Evolutionary conservation across 2,888 invertebrate species (phyloP).

Genomic region (Perdita meconis): DNA sequence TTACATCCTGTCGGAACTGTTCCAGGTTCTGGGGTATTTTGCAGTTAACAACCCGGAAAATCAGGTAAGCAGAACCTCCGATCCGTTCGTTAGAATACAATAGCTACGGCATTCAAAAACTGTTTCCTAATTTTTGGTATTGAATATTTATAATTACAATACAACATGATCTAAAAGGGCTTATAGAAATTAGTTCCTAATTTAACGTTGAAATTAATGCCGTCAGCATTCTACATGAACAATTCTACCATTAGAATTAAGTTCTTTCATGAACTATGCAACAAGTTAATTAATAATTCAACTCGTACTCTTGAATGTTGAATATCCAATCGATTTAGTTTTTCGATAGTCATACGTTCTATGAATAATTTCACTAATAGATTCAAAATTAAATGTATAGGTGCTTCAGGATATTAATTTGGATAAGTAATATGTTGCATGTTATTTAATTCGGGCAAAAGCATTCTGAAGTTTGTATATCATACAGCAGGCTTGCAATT

Average conservation of each 20-base stretch:
- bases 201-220: not conserved
- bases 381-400: not conserved
- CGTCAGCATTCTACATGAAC: not conserved
- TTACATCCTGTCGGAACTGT: constrained; percentile 91
- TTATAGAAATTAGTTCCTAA: not conserved
- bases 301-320: not conserved
- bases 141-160: too few relatives aligned
- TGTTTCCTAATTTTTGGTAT: not conserved
- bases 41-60: constrained; percentile 91
- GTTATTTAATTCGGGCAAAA: too few relatives aligned
- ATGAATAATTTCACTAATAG: not conserved
- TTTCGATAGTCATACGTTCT: not conserved
- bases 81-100: not conserved
- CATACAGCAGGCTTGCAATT: too few relatives aligned
- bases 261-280: not conserved
- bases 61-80: constrained; percentile 86
- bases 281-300: not conserved
- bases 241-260: too few relatives aligned
- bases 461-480: too few relatives aligned
- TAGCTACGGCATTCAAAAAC: not conserved
- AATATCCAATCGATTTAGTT: not conserved
- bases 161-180: not conserved
- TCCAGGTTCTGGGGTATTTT: constrained; percentile 93
- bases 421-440: too few relatives aligned
- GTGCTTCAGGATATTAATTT: not conserved